Conservation (phyloP, 1,140 invertebrate genomes). For the Palaemon carinicauda region DNA sequence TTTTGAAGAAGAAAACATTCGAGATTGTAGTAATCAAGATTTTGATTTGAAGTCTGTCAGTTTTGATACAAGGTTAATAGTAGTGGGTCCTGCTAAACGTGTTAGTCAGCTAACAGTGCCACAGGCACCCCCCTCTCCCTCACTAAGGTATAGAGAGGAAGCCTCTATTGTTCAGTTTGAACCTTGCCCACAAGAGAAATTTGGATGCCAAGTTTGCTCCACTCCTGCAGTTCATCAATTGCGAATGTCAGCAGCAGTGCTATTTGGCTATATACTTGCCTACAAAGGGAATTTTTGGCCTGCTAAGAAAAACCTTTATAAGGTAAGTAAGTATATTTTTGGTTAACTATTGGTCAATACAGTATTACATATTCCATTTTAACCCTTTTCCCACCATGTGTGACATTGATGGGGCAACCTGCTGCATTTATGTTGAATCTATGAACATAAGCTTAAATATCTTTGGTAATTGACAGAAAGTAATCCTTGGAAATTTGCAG, state of each 20-base stretch:
- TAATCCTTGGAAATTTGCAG: too few species aligned
- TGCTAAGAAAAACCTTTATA: background rate
- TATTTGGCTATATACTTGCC: conserved; percentile 17
- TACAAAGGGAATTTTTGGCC: background rate
- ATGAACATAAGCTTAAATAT: too few species aligned
- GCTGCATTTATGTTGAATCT: too few species aligned
- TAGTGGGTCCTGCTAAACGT: background rate
- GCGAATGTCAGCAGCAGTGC: background rate
- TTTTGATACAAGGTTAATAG: background rate
- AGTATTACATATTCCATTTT: too few species aligned
- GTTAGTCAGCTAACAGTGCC: background rate
- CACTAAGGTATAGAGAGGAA: background rate
- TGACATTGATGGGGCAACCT: too few species aligned
- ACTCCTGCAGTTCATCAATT: conserved; percentile 22
- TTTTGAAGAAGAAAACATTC: conserved; percentile 8
- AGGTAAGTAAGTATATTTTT: background rate
- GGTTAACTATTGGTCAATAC: background rate
- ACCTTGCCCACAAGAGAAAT: background rate
- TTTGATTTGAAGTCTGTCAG: background rate
- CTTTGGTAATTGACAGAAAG: too few species aligned
- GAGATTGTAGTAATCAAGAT: background rate
- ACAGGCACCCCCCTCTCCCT: background rate
- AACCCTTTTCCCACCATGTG: too few species aligned
- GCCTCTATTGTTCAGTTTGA: background rate
- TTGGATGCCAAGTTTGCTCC: background rate